Evolutionary conservation across 2,113 vertebrate species (phyloP), one percentile per base, ranked within the genome.

Genomic region (Eolophus roseicapilla): DNA sequence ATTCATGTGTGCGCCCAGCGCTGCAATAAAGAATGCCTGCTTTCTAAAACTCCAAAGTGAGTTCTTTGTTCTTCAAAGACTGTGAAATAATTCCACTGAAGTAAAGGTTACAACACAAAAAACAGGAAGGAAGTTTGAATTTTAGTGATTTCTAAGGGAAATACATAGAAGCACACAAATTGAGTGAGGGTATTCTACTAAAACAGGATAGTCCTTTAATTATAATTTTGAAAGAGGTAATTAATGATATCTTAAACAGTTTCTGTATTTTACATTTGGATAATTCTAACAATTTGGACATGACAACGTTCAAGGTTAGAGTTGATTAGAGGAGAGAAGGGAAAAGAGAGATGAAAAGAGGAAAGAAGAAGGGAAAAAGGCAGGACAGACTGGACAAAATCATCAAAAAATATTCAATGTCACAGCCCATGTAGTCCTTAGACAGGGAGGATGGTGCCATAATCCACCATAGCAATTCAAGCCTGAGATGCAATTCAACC

Each of bases 391-490:
- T 33, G 13, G 3, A 64, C 3, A 79, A 86, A 91, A 82, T 24
- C 0, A 21, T 37, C 1, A 73, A 76, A 69, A 82, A 31, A 7
- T 1, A 0, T 59, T 68, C 59, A 12, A 25, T 60, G 7, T 24
- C 11, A 67, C n/a, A 41, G 23, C 44, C 21, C 12, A 25, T 23
- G 8, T 55, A 74, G 13, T 5, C 37, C 5, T 88, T n/a, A 13
- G 17, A 64, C 19, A 64, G 71, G 33, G 7, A 50, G 2, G 63
- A 6, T 9, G 3, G 5, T 68, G 5, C 6, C 7, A 11, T 49
- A 35, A 63, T 31, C 5, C 14, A 46, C 7, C 29, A 59, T 13
- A 68, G 10, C 11, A 83, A 88, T 80, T 6, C 7, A 73, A 67
- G 3, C 14, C 8, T 46, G 29, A 82, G 17, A n/a, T 16, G 52